Base-by-base conservation (phyloP, 2,888 invertebrate species). In the Theodoxus fluviatilis region DNA sequence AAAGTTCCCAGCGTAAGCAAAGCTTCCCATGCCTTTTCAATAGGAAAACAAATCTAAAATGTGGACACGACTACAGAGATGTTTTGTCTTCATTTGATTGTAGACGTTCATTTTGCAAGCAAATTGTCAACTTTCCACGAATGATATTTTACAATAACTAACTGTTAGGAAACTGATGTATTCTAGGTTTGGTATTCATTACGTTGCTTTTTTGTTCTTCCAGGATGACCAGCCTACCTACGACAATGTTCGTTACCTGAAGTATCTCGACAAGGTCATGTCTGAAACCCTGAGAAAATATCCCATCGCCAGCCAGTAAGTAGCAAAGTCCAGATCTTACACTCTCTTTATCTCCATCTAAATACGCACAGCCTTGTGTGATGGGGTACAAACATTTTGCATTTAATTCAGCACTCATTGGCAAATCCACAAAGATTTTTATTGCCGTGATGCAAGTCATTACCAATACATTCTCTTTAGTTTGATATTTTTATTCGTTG, bases 181-280 rank as follows among this genome's bases (percentile, higher is more conserved):
- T n/a, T n/a, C n/a, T n/a, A n/a, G n/a, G n/a, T n/a, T n/a, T n/a
- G n/a, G n/a, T n/a, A n/a, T n/a, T n/a, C n/a, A n/a, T n/a, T n/a
- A n/a, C n/a, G n/a, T n/a, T n/a, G n/a, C n/a, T n/a, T n/a, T n/a
- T n/a, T n/a, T 69, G n/a, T 66, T 52, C 55, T 37, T 38, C 22
- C 68, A 75, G 69, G 73, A 76, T 25, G 75, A 75, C 9, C 73
- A 74, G n/a, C 80, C 82, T 2, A 75, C 74, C 18, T 87, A 87
- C 71, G 86, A 87, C 25, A 80, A 78, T 59, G 79, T 88, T 2
- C 75, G 77, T 49, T 74, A 81, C n/a, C 74, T 88, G 71, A 79
- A 79, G 57, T 88, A 87, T 73, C 72, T 89, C 43, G 88, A 89
- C 67, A 85, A 86, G 83, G 87, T 89, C 18, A 80, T 88, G 70